Conservation (phyloP, 2,113 vertebrate genomes). For the Bungarus multicinctus region DNA sequence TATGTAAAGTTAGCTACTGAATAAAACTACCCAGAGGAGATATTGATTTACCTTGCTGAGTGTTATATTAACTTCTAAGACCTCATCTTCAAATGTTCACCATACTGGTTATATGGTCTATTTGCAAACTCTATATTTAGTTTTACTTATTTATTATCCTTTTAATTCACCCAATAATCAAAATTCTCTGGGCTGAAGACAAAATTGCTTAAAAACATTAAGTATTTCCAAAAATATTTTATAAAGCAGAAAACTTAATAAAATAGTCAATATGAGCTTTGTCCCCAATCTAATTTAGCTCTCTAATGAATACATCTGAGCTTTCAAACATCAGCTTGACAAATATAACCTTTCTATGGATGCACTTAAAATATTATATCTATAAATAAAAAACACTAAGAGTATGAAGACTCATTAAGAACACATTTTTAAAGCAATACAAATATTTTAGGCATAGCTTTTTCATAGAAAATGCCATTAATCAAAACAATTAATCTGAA, state of each 20-base stretch:
- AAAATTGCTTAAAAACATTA: background rate
- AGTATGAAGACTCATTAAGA: background rate
- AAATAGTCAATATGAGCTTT: background rate
- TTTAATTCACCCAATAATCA: background rate
- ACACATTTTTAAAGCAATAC: background rate
- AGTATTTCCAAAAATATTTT: background rate
- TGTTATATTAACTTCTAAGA: background rate
- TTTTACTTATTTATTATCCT: background rate
- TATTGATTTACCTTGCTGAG: background rate
- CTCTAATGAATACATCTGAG: background rate
- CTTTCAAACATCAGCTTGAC: background rate
- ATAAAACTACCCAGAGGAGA: background rate
- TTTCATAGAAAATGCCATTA: constrained; percentile 2
- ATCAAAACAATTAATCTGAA: constrained; percentile 12
- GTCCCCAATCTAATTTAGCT: background rate
- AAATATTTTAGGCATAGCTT: background rate
- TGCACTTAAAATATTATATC: background rate
- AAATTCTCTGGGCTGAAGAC: background rate
- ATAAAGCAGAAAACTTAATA: background rate
- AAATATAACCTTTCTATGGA: background rate
- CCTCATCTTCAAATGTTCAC: background rate
- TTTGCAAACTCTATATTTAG: background rate
- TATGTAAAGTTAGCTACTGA: background rate
- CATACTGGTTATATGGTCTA: background rate
- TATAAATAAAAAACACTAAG: background rate